Base-by-base conservation (phyloP, 2,888 invertebrate genomes). In the Odontothrips loti region DNA sequence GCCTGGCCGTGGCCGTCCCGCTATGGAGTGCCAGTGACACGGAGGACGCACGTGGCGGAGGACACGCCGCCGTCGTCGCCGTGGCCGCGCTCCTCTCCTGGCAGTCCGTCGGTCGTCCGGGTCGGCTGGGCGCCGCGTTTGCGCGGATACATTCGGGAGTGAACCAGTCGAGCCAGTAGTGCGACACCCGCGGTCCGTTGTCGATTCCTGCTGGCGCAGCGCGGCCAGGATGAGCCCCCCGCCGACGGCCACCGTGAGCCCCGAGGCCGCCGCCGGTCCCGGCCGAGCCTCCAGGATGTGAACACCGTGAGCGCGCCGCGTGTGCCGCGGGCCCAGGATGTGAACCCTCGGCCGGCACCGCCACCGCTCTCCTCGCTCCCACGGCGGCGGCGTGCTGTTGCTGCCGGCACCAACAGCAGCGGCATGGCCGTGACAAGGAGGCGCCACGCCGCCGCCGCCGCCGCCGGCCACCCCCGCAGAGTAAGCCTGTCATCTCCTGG, bases 301-400 rank as follows among this genome's bases (percentile, higher is more conserved):
- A 43, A 43, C 3, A 43, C 68, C 68, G 51, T 51, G 51, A 11
- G 51, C 51, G 51, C 27, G 1, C 27, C 68, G 68, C 68, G n/a
- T n/a, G n/a, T n/a, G n/a, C n/a, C n/a, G n/a, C n/a, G n/a, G 23
- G 68, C 68, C 23, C 58, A 17, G 58, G 58, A 58, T 75, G 68
- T 75, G 68, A 75, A 75, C 68, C 68, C 68, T 8, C 68, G 23
- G 68, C 68, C 68, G 68, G 12, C 68, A 23, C 68, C 58, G 58
- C 0, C 58, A 58, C 58, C 34, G 3, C 34, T 43, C 34, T 43
- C 34, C 34, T 43, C 34, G 58, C 58, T 15, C 20, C 20, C 6
- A 58, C 58, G 58, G 20, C 58, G 58, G 20, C 58, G 51, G 58
- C 58, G 58, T 15, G 34, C 58, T 6, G 58, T 58, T 15, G 34